Conservation (phyloP, 2,113 vertebrate species). For the Marmota monax region DNA sequence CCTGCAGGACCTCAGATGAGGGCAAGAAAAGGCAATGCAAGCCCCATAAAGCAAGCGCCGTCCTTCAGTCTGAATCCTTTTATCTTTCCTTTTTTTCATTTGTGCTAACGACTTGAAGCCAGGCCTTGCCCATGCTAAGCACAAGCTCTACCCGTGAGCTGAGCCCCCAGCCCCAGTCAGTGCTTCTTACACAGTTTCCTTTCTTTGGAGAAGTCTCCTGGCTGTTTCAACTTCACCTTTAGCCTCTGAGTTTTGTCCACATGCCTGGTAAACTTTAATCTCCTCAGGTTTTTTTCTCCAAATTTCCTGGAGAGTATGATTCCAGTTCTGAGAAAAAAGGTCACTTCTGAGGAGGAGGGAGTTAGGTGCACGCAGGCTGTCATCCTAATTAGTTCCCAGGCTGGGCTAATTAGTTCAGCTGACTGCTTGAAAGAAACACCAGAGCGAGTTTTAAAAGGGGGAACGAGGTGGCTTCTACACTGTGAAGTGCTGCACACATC, state of each 20-base stretch:
- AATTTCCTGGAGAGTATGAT: conserved; percentile 70
- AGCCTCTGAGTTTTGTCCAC: conserved; percentile 62
- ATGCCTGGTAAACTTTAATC: conserved; percentile 25
- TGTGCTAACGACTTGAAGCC: neutral
- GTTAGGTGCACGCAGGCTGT: conserved; percentile 63
- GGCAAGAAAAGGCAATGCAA: neutral
- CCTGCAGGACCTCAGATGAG: neutral
- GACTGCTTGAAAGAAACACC: conserved; percentile 75
- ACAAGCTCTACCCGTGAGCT: neutral
- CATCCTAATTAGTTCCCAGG: neutral
- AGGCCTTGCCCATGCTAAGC: neutral
- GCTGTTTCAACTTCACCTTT: conserved; percentile 66
- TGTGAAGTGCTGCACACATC: conserved; percentile 69
- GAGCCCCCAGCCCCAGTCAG: neutral
- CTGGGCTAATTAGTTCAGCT: conserved; percentile 3
- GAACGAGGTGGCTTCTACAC: conserved; percentile 68
- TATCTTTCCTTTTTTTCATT: too few species aligned
- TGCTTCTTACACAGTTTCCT: conserved; percentile 61
- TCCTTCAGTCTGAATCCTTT: conserved; percentile 13
- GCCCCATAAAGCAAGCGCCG: neutral
- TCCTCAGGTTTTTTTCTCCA: conserved; percentile 66
- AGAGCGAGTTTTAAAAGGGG: conserved; percentile 77
- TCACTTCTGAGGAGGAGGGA: conserved; percentile 28
- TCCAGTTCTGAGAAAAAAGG: conserved; percentile 48
- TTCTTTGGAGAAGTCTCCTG: conserved; percentile 70